These are phyloP conservation scores for Bombus impatiens DNA, from an alignment of 1,140 invertebrate genomes.

Conservation along the genomic window DNA sequence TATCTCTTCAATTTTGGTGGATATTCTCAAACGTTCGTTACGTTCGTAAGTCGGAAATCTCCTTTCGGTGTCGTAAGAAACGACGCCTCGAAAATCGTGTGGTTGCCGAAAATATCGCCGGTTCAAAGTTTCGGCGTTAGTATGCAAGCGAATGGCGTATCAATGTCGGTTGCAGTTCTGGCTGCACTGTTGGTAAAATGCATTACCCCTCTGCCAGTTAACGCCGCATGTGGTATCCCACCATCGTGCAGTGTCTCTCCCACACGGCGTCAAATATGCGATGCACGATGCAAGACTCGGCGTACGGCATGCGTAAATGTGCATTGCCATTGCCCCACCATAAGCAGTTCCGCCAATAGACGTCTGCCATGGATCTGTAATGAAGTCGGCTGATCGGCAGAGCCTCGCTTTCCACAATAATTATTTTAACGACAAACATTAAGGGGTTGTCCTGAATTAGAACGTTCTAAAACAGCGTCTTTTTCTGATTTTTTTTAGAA, in stretches of 20 bases:
- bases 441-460: too few relatives aligned
- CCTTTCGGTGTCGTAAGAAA: too few relatives aligned
- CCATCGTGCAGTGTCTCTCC: slow-evolving; percentile 49
- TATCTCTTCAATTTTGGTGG: too few relatives aligned
- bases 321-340: slow-evolving; percentile 70
- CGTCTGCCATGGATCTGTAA: slow-evolving; percentile 27
- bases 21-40: too few relatives aligned
- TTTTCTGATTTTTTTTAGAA: too few relatives aligned
- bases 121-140: neutral
- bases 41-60: too few relatives aligned
- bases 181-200: slow-evolving; percentile 36
- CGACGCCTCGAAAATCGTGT: too few relatives aligned
- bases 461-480: too few relatives aligned
- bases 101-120: too few relatives aligned
- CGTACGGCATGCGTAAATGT: slow-evolving; percentile 72
- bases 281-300: slow-evolving; percentile 55
- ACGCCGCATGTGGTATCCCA: slow-evolving; percentile 39
- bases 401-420: too few relatives aligned
- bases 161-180: slow-evolving; percentile 75
- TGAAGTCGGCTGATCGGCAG: slow-evolving; percentile 22
- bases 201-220: slow-evolving; percentile 45
- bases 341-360: slow-evolving; percentile 56
- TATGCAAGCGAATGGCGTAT: slow-evolving; percentile 61
- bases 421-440: too few relatives aligned
- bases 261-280: slow-evolving; percentile 49